Conservation (phyloP, 1,140 invertebrate genomes). For the Drosophila watanabei region DNA sequence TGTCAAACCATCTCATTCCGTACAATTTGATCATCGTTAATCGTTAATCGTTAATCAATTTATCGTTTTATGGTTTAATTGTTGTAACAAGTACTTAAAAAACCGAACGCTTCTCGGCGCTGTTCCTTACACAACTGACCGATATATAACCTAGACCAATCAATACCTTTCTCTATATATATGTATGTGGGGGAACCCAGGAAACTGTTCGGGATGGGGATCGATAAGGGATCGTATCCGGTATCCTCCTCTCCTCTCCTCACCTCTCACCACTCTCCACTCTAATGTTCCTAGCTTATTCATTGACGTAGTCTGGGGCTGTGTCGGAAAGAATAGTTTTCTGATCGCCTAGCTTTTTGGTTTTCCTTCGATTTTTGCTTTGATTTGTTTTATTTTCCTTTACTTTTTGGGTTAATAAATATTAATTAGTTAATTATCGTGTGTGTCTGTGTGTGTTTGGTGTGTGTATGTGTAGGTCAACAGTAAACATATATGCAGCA, state of each 20-base stretch:
- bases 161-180: constrained; percentile 10
- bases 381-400: constrained; percentile 23
- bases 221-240: not conserved
- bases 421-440: constrained; percentile 66
- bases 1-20: constrained; percentile 83
- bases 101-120: constrained; percentile 51
- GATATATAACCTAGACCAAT: constrained; percentile 39
- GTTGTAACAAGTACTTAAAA: constrained; percentile 73
- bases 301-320: constrained; percentile 35
- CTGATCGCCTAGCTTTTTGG: constrained; percentile 12
- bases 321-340: constrained; percentile 30
- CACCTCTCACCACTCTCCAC: not conserved
- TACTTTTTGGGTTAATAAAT: constrained; percentile 60
- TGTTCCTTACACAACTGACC: constrained; percentile 39
- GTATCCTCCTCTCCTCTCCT: not conserved
- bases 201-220: constrained; percentile 15
- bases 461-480: constrained; percentile 47
- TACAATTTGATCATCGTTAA: constrained; percentile 79
- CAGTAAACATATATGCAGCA: constrained; percentile 80
- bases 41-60: constrained; percentile 51
- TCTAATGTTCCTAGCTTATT: constrained; percentile 25
- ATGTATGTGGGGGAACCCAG: constrained; percentile 6
- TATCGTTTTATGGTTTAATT: constrained; percentile 34
- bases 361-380: constrained; percentile 26
- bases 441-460: constrained; percentile 1